A percentile compares a stretch with the other conserved stretches of the same genome.
Conservation (phyloP, 2,888 invertebrate species). For the Harpagoxenus sublaevis region DNA sequence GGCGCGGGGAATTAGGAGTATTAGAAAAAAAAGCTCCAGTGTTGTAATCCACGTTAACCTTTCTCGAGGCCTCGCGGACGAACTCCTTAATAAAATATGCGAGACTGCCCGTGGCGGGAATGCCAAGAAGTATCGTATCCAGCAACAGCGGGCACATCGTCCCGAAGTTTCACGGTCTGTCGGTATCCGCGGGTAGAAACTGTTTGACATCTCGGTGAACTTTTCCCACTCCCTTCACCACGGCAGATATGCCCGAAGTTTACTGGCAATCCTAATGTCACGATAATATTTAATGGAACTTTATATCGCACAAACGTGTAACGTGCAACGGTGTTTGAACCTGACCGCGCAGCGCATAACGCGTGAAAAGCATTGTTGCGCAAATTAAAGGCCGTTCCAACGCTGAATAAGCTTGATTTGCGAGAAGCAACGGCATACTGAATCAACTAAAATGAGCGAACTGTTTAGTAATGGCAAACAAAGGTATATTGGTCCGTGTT, state of each 20-base stretch:
- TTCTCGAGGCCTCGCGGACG: constrained; percentile 30
- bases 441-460: constrained; percentile 52
- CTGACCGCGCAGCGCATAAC: constrained; percentile 8
- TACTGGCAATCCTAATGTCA: constrained; percentile 23
- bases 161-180: constrained; percentile 38
- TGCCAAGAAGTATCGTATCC: constrained; percentile 44
- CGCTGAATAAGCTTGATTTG: constrained; percentile 51
- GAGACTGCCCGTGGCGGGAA: constrained; percentile 38
- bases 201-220: constrained; percentile 52
- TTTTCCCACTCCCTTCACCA: not conserved
- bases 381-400: constrained; percentile 49
- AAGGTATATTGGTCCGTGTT: constrained; percentile 44
- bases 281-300: constrained; percentile 35
- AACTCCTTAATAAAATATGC: constrained; percentile 60
- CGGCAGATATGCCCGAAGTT: not conserved
- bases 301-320: constrained; percentile 19
- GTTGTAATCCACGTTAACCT: constrained; percentile 68
- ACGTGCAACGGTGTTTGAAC: constrained; percentile 3
- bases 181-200: constrained; percentile 40
- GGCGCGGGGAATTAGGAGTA: constrained; percentile 48
- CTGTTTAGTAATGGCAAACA: constrained; percentile 57
- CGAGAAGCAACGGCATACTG: constrained; percentile 34
- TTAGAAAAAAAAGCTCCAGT: constrained; percentile 59
- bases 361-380: constrained; percentile 47
- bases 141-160: constrained; percentile 23